phyloP scores from a whole-genome alignment of 2,113 vertebrate genomes.

The Lepus europaeus region DNA sequence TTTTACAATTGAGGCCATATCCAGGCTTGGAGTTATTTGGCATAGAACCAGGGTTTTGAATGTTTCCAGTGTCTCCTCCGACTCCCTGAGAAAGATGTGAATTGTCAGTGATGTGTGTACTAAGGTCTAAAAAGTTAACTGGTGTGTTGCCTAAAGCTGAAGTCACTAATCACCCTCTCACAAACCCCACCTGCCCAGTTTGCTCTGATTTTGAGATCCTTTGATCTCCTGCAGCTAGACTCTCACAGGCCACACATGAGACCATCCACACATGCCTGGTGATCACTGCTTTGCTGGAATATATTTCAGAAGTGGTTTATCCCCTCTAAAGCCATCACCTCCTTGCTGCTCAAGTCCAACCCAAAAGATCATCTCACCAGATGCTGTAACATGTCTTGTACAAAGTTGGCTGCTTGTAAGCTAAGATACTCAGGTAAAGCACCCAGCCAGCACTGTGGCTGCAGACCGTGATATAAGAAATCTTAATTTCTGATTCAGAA shows the following conservation, averaged over 20 bases:
- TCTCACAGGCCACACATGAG: not conserved
- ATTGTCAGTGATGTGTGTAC: not conserved
- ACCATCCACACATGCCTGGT: not conserved
- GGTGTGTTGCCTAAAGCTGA: not conserved
- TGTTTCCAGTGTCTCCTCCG: not conserved
- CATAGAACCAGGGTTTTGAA: not conserved
- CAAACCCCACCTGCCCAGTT: not conserved
- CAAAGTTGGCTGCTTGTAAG: not conserved
- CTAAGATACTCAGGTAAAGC: not conserved
- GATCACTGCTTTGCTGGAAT: not conserved
- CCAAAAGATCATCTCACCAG: not conserved
- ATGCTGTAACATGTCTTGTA: not conserved
- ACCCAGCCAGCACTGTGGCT: not conserved
- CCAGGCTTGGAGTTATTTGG: not conserved
- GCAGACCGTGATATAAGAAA: not conserved
- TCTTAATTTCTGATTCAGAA: constrained; percentile 34
- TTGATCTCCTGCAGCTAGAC: not conserved
- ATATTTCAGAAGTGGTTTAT: not conserved
- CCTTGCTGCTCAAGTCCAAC: not conserved
- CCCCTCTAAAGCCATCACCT: not conserved
- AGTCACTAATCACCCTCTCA: not conserved
- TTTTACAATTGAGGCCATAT: not conserved
- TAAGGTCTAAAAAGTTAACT: not conserved
- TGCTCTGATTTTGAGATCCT: not conserved
- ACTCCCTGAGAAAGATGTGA: not conserved